Base-by-base conservation (phyloP, 1,140 invertebrate species). In the Brachionus sp. region DNA sequence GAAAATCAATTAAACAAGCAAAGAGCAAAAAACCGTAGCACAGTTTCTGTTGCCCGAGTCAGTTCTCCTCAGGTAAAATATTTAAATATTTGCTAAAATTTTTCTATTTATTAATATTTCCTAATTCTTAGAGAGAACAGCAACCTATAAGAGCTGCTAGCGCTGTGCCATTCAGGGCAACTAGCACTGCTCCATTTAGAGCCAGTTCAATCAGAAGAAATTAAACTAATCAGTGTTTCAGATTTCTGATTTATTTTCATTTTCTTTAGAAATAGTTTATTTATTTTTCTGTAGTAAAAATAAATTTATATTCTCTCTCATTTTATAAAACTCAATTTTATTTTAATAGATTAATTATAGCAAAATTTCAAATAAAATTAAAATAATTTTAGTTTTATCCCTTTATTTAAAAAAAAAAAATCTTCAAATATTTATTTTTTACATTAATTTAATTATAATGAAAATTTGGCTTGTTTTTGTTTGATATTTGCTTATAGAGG, bases 1-100 rank as follows among this genome's bases (percentile, higher is more conserved):
- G 97, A 99, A 90, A 95, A 97, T 90, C 94, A 95, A 85, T 94
- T 99, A 88, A 93, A 94, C 90, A 98, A 98, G 92, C 94, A 98
- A 92, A 94, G 97, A 87, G 95, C 96, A 88, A 98, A 97, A 92
- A 92, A 91, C 85, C 94, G 95, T 89, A 95, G 95, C 90, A 93
- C 93, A 7, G 77, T 80, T 13, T 80, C 77, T 13, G 35, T 23
- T 16, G 77, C 23, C 3, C 35, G 77, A 62, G 12, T 29, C 13
- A 29, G 50, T 62, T 80, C 77, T 57, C 77, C 77, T 13, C 77
- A 80, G 19, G 50, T 57, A 37, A 29, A 29, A 29, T 29, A 25
- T 19, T 39, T 39, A 29, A 73, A 37, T 23, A 5, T 23, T 73
- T 44, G 39, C 44, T 2, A 12, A 44, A 13, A 23, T 12, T 25